Base-by-base conservation (phyloP, 1,140 invertebrate genomes). In the Aphelenchoides besseyi region DNA sequence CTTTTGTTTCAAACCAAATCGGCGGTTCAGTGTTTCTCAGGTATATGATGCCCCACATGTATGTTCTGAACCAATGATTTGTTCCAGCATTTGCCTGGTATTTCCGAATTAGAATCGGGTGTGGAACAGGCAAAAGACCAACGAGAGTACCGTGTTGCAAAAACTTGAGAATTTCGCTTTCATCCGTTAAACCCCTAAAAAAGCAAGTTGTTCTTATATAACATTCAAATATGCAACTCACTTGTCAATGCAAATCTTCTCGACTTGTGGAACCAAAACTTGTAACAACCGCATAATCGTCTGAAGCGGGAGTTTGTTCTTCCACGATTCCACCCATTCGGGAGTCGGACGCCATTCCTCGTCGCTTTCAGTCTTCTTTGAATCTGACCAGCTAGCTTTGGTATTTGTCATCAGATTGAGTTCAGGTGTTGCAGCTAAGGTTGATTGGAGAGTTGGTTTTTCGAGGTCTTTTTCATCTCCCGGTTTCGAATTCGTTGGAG, bases 41-140 rank as follows among this genome's bases (percentile, higher is more conserved):
- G 98, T 98, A 99, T 76, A 99, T 97, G 28, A 98, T 92, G 37
- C 95, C 96, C 95, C 95, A 99, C 90, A 98, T 94, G 84, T 98
- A 98, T 0, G 95, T 98, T 63, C 95, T 88, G 87, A 99, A 98
- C 96, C 96, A 99, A 80, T 95, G 92, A 9, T 95, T 95, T 1
- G 97, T 99, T 36, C 94, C 95, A 55, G 90, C 89, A 86, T 99
- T 99, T 12, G 95, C 93, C 87, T 98, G 95, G 88, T 98, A 99
- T 87, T 97, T 96, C 74, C 97, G 88, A 76, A 99, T 98, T 53
- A 98, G 89, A 84, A 99, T 98, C 8, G 97, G 95, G 89, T 99
- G 96, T 3, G 97, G 97, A 52, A 99, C 97, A 0, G 97, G 97
- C 57, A 99, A 86, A 28, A 99, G 87, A 2, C 96, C 96, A 8